phyloP scores from a whole-genome alignment of 2,113 vertebrate genomes.

The Ptyas mucosa region DNA sequence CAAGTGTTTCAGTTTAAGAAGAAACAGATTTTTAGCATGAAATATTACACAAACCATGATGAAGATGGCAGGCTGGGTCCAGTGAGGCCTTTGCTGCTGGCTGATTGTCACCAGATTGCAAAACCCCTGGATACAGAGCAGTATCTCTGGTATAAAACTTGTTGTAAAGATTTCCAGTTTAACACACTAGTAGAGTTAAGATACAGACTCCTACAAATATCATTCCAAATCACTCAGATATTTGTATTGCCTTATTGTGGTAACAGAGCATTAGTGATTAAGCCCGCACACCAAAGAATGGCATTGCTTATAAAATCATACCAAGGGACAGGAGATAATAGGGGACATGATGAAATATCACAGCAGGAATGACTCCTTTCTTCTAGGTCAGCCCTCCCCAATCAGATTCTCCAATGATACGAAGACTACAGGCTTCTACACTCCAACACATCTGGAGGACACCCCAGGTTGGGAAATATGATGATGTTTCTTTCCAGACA shows the following conservation, averaged over 20 bases:
- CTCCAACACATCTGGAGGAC: neutral
- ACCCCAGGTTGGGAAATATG: neutral
- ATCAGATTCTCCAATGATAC: neutral
- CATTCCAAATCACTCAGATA: slow-evolving; percentile 58
- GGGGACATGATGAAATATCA: fast-evolving
- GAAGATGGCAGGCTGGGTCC: slow-evolving; percentile 41
- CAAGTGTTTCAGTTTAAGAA: slow-evolving; percentile 56
- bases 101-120: slow-evolving; percentile 52
- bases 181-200: slow-evolving; percentile 50
- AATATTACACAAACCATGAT: slow-evolving; percentile 58
- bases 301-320: neutral
- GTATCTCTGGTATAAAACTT: slow-evolving; percentile 49
- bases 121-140: slow-evolving; percentile 44
- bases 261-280: slow-evolving; percentile 43
- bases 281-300: neutral
- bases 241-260: slow-evolving; percentile 33
- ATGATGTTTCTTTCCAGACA: neutral
- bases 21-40: slow-evolving; percentile 57
- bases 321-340: fast-evolving
- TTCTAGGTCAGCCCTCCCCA: neutral
- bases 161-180: slow-evolving; percentile 59
- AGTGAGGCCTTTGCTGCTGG: neutral
- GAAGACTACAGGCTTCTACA: neutral
- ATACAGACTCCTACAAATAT: slow-evolving; percentile 55
- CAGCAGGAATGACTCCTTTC: neutral